These are phyloP conservation scores for Microplitis manilae DNA, from an alignment of 2,888 invertebrate species.

Conservation along the genomic window DNA sequence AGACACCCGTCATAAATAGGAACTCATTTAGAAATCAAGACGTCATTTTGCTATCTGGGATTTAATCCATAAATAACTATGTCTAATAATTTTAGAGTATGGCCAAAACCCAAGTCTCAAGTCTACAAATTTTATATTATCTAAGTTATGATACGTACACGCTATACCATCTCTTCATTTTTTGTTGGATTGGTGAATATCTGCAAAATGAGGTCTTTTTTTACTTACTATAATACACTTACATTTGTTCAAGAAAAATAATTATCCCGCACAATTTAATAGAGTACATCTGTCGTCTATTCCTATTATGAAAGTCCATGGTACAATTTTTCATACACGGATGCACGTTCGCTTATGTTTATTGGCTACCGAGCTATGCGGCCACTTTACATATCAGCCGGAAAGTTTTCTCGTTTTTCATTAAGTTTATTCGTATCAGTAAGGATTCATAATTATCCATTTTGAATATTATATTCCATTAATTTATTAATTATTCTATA, in stretches of 20 bases:
- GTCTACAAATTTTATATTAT: background rate
- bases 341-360: background rate
- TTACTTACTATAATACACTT: background rate
- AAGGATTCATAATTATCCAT: background rate
- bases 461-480: background rate
- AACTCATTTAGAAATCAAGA: no score
- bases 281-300: background rate
- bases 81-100: background rate
- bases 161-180: background rate
- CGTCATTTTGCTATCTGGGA: no score
- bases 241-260: background rate
- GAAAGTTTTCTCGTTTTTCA: background rate
- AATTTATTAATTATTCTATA: background rate
- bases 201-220: conserved; percentile 21
- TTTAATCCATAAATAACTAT: no score
- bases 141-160: background rate
- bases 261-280: background rate
- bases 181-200: background rate
- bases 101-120: background rate
- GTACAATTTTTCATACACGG: background rate
- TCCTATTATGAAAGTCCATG: background rate
- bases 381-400: background rate
- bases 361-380: background rate
- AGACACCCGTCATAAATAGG: no score
- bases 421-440: background rate